Base-by-base conservation (phyloP, 1,140 invertebrate genomes). In the Theocolax elegans region DNA sequence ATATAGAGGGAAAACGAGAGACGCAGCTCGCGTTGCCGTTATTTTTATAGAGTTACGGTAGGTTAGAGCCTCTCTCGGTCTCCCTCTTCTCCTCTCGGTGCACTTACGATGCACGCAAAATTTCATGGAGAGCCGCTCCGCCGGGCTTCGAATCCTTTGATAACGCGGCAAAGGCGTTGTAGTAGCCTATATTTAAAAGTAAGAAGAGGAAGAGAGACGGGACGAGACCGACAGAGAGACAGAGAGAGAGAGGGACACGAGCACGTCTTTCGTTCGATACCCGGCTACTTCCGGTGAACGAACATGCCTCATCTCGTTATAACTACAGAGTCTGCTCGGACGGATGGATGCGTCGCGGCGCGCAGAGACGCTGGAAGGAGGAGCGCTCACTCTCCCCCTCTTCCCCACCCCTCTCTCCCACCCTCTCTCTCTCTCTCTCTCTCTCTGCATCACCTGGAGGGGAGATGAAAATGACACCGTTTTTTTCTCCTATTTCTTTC, bases 1-100 rank as follows among this genome's bases (percentile, higher is more conserved):
- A 35, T 4, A 35, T 4, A 73, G 73, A 71, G 67, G 64, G 31
- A 62, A 54, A 74, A 40, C 60, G 68, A 71, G 68, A 71, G 69
- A 63, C 72, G 42, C 49, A 21, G 19, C 27, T 51, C 19, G 46
- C 13, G 35, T 68, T 72, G 69, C 75, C 76, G 80, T 84, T 83
- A 83, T 85, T 83, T 84, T 83, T 83, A 84, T 83, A 82, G 80
- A 75, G 79, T 84, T 80, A 83, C 78, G 81, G 73, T 83, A 84
- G 81, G 81, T 83, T 84, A 83, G 77, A 81, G 75, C 75, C 58
- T 71, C 76, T 74, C 74, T 68, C 67, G 72, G 70, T 44, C 56
- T 38, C 58, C 15, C 42, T 59, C 53, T 35, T 35, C 49, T 38
- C 35, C 44, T 51, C 13, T 9, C 40, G 15, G 31, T 46, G 19